phyloP scores from a whole-genome alignment of 2,113 vertebrate species.

The Chionis minor region DNA sequence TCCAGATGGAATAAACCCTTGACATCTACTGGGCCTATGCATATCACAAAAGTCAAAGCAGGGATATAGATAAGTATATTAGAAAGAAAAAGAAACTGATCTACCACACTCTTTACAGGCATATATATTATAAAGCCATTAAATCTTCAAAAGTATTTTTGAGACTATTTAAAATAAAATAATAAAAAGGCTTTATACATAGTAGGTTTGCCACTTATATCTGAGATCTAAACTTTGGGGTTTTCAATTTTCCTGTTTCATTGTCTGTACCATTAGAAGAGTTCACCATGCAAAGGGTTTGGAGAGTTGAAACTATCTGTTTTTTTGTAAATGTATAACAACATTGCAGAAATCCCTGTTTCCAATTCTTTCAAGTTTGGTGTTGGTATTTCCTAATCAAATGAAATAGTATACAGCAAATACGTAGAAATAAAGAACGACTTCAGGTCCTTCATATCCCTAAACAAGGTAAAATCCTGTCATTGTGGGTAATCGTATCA shows the following conservation, averaged over 20 bases:
- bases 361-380: neutral
- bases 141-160: neutral
- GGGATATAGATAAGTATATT: neutral
- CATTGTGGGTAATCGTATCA: neutral
- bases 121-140: neutral
- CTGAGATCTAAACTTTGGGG: neutral
- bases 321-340: neutral
- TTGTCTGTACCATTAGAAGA: neutral
- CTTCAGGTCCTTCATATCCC: neutral
- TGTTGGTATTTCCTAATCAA: neutral
- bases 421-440: neutral
- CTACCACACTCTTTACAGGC: neutral
- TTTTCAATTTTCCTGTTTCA: neutral
- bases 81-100: neutral
- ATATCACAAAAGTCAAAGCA: neutral
- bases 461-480: neutral
- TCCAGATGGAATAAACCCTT: neutral
- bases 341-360: neutral
- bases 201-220: neutral
- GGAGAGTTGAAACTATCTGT: neutral
- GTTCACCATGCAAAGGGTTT: neutral
- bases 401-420: neutral
- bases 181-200: neutral
- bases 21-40: neutral
- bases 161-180: neutral